Evolutionary conservation across 92 coral and sea anemone genomes (phyloP), one percentile per base, ranked within the genome.

Genomic region (Nematostella vectensis): DNA sequence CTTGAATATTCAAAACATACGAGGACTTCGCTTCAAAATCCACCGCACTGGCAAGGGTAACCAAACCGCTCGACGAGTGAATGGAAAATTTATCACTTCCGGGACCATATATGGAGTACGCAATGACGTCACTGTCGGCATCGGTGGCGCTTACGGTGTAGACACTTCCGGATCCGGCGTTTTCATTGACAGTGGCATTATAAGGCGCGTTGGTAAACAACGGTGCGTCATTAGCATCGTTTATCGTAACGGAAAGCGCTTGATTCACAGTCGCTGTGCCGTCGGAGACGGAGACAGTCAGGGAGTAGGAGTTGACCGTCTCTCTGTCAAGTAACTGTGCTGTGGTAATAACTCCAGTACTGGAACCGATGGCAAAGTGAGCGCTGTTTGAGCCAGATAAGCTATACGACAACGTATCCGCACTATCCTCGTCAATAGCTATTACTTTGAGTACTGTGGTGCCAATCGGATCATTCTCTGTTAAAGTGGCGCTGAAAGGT

Each of bases 61-160:
- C 62, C 10, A 69, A 52, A 2, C 76, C 76, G 38, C 69, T 61
- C 25, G 60, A 45, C 11, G 70, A 6, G 47, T 70, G 76, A 23
- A 70, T 17, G 10, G 69, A 70, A 31, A 61, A 61, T 8, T 22
- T 47, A 11, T 70, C 61, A 70, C 76, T 61, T 50, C 76, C 76
- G 47, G 47, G 42, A 11, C 76, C 76, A 43, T 59, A 60, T 61
- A 70, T 30, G 47, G 43, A 48, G 16, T 58, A 70, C 47, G 69
- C 25, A 37, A 78, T 43, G 44, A 36, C 47, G 18, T 78, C 84
- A 3, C 78, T 33, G 48, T 78, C 84, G 1, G 71, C 74, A 55
- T 78, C 84, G 4, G 57, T 39, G 19, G 84, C 84, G 22, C 63
- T 71, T 4, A 65, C 79, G 3, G 76, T 60, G 6, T 59, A 42